phyloP scores from a whole-genome alignment of 2,797 vertebrate species.

The Percopsis omiscomaycus region DNA sequence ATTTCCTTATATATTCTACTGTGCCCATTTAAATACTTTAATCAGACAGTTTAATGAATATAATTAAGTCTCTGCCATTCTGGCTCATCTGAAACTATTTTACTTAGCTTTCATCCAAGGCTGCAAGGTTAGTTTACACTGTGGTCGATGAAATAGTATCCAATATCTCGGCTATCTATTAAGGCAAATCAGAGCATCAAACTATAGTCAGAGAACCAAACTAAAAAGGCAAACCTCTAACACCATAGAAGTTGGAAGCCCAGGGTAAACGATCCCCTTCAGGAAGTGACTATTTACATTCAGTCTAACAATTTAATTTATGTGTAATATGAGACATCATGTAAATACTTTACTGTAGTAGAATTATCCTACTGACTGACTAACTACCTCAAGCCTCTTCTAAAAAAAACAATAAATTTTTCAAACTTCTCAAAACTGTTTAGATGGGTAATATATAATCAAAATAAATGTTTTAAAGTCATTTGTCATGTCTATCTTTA shows the following conservation, averaged over 20 bases:
- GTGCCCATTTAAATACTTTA: too few species aligned
- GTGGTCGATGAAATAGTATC: neutral
- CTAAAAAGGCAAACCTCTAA: neutral
- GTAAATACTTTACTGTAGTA: slow-evolving; percentile 3
- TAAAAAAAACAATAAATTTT: too few species aligned
- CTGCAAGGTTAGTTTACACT: neutral
- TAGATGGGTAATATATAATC: neutral
- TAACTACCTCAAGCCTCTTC: neutral
- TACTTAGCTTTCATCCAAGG: neutral
- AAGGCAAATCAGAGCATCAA: slow-evolving; percentile 10
- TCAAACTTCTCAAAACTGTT: neutral
- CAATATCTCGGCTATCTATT: neutral
- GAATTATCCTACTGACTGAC: neutral
- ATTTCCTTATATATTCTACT: too few species aligned
- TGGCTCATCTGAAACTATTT: neutral
- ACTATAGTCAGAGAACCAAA: slow-evolving; percentile 5
- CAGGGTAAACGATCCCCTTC: neutral
- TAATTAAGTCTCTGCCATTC: neutral
- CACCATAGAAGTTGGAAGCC: neutral
- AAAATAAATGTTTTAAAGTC: neutral
- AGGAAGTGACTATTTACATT: slow-evolving; percentile 21
- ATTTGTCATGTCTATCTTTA: neutral
- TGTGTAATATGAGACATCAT: neutral
- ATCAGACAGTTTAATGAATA: neutral
- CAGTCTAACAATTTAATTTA: slow-evolving; percentile 28